Evolutionary conservation across 2,888 invertebrate genomes (phyloP).

Genomic region (Diarsia brunnea): DNA sequence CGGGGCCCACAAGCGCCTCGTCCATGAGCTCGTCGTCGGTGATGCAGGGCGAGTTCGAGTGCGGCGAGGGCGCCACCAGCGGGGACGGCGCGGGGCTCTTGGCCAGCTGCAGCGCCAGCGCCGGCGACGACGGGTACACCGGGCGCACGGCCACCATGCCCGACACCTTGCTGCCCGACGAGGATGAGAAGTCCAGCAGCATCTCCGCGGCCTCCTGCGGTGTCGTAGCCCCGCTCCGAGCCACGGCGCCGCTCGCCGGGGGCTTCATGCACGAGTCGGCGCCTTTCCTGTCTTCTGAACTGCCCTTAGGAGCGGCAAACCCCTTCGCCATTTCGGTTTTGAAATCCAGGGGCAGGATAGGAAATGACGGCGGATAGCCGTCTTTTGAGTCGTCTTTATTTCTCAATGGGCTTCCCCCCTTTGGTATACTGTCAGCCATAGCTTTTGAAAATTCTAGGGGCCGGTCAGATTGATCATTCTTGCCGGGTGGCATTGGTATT

Average conservation of each 20-base stretch:
- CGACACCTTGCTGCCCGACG: constrained; percentile 90
- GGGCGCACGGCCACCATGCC: constrained; percentile 90
- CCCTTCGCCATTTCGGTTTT: constrained; percentile 88
- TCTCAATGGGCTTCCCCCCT: constrained; percentile 82
- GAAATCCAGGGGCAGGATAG: constrained; percentile 85
- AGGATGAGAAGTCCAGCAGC: constrained; percentile 92
- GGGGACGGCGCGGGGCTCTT: constrained; percentile 94
- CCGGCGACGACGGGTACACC: constrained; percentile 91
- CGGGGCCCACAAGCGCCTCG: constrained; percentile 95
- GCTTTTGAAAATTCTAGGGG: constrained; percentile 84
- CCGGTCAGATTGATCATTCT: constrained; percentile 80
- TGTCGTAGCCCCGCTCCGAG: constrained; percentile 86
- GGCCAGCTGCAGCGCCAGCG: constrained; percentile 93
- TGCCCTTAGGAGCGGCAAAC: constrained; percentile 86
- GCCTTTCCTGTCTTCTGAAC: constrained; percentile 86
- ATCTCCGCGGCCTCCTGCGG: constrained; percentile 92
- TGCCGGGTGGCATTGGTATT: constrained; percentile 75
- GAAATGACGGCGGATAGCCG: constrained; percentile 79
- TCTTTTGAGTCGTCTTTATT: constrained; percentile 86
- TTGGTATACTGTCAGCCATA: constrained; percentile 83
- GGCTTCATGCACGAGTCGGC: constrained; percentile 88
- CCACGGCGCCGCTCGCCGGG: constrained; percentile 84
- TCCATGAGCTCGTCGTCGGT: constrained; percentile 98
- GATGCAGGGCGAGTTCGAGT: constrained; percentile 94
- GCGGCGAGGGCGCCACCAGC: constrained; percentile 92